phyloP scores from a whole-genome alignment of 2,797 vertebrate genomes.

The Artibeus jamaicensis region DNA sequence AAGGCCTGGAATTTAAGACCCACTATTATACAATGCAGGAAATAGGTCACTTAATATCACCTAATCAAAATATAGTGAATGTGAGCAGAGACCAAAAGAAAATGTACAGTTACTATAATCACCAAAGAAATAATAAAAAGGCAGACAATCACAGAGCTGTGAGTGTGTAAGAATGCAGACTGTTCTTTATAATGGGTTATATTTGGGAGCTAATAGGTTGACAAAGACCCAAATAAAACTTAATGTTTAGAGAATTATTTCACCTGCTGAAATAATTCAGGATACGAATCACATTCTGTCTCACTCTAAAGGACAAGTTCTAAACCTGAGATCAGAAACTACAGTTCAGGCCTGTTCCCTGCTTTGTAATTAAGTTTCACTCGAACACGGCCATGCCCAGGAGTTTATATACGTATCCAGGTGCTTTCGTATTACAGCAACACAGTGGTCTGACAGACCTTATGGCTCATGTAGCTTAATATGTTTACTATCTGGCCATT shows the following conservation, averaged over 20 bases:
- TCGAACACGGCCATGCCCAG: neutral
- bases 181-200: neutral
- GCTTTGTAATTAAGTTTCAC: neutral
- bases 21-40: neutral
- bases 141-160: neutral
- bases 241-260: neutral
- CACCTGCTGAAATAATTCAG: neutral
- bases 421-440: neutral
- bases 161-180: too few relatives aligned
- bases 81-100: conserved; percentile 11
- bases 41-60: neutral
- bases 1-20: neutral
- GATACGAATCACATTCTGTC: neutral
- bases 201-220: neutral
- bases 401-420: neutral
- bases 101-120: neutral
- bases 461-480: neutral
- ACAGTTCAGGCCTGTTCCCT: neutral
- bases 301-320: neutral
- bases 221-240: neutral
- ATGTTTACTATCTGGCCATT: neutral
- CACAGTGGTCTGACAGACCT: neutral
- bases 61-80: neutral
- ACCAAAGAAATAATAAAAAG: neutral
- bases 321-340: neutral